Conservation (phyloP, 2,113 vertebrate species). For the Spilogale gracilis region DNA sequence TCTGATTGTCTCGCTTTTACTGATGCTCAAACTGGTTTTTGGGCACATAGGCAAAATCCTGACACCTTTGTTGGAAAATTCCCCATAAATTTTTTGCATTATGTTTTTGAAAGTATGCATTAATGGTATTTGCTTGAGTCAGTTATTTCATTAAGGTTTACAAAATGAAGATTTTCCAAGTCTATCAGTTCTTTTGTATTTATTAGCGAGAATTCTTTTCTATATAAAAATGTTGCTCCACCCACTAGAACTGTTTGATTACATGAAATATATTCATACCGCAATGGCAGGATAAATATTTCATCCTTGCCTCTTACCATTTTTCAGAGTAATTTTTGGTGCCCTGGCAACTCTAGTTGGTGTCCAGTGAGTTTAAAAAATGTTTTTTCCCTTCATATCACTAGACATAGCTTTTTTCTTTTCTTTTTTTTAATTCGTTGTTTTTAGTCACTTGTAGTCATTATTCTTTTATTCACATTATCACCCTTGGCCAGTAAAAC, state of each 20-base stretch:
- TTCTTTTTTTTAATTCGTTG: neutral
- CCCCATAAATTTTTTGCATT: neutral
- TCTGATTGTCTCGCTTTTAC: neutral
- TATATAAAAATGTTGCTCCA: neutral
- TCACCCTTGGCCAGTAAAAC: neutral
- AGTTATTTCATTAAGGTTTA: neutral
- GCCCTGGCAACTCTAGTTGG: neutral
- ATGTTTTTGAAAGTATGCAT: neutral
- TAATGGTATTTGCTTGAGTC: neutral
- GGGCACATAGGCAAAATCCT: neutral
- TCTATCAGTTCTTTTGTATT: neutral
- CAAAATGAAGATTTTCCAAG: neutral
- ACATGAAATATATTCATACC: neutral
- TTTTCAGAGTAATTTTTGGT: constrained; percentile 43
- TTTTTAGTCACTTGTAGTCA: neutral
- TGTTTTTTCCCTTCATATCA: neutral
- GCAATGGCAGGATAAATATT: neutral
- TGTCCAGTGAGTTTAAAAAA: neutral
- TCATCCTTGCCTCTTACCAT: neutral
- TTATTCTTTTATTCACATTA: neutral
- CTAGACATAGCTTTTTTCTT: neutral
- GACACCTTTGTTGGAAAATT: neutral
- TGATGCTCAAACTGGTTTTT: neutral
- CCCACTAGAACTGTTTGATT: neutral
- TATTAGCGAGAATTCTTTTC: neutral